A percentile compares a stretch with the other conserved stretches of the same genome.
Evolutionary conservation across 2,888 invertebrate species (phyloP).

Genomic region (Leucozona laternaria): DNA sequence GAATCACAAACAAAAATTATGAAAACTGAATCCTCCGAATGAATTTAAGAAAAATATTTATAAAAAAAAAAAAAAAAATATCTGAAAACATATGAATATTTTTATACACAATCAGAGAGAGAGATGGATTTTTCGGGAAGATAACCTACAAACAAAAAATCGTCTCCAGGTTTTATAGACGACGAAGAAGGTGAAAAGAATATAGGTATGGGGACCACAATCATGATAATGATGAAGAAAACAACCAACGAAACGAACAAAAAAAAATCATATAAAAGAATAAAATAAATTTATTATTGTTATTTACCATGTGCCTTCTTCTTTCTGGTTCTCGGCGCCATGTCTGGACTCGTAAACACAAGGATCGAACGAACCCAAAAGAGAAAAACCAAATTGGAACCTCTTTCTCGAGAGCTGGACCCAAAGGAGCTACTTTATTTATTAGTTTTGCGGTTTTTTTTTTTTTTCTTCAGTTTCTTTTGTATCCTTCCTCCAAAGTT

Average conservation of each 20-base stretch:
- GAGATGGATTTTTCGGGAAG: conserved; percentile 33
- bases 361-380: conserved; percentile 54
- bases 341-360: conserved; percentile 80
- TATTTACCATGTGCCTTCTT: conserved; percentile 84
- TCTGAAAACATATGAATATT: conserved; percentile 73
- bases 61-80: conserved; percentile 45
- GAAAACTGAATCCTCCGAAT: conserved; percentile 72
- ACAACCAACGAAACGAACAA: conserved; percentile 43
- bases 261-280: conserved; percentile 63
- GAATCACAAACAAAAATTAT: conserved; percentile 49
- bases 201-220: conserved; percentile 56
- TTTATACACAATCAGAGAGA: conserved; percentile 41
- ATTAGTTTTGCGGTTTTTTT: conserved; percentile 67
- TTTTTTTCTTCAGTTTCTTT: neutral
- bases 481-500: neutral
- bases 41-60: conserved; percentile 17
- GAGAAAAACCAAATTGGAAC: conserved; percentile 34
- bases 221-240: conserved; percentile 50
- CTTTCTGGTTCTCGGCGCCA: conserved; percentile 84
- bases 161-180: conserved; percentile 76
- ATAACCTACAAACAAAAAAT: conserved; percentile 76
- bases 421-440: conserved; percentile 69
- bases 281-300: conserved; percentile 80
- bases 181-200: conserved; percentile 53
- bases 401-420: conserved; percentile 17